phyloP scores from a whole-genome alignment of 2,113 vertebrate species.

The Rafetus swinhoei region DNA sequence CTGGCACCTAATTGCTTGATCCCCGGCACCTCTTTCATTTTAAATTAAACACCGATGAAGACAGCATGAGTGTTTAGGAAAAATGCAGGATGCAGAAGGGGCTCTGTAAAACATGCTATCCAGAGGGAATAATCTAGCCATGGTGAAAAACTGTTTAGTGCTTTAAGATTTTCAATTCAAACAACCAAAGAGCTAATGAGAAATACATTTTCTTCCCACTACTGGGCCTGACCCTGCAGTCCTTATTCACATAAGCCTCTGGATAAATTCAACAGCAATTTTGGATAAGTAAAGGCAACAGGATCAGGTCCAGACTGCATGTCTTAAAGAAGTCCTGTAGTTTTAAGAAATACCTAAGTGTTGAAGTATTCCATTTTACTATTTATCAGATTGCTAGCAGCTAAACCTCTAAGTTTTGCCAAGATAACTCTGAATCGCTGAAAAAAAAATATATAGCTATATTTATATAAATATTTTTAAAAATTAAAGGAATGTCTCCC shows the following conservation, averaged over 20 bases:
- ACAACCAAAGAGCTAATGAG: background rate
- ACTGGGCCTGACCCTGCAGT: rapidly evolving
- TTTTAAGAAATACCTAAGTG: rapidly evolving
- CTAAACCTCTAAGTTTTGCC: constrained; percentile 31
- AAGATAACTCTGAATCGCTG: background rate
- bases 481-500: constrained; percentile 78
- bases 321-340: background rate
- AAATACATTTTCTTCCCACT: background rate
- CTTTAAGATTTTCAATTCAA: background rate
- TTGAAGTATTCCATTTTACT: constrained; percentile 17
- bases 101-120: background rate
- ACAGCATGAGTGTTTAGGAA: background rate
- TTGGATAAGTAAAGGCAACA: background rate
- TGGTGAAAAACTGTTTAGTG: background rate
- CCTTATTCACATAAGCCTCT: background rate
- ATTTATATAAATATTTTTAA: background rate
- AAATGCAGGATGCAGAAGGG: background rate
- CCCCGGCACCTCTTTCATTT: no score
- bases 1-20: no score
- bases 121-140: background rate
- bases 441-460: background rate
- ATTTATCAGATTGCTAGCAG: constrained; percentile 45
- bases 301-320: rapidly evolving
- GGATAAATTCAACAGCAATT: background rate
- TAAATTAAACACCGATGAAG: no score